Evolutionary conservation across 2,797 vertebrate species (phyloP).

Genomic region (Varecia variegata): DNA sequence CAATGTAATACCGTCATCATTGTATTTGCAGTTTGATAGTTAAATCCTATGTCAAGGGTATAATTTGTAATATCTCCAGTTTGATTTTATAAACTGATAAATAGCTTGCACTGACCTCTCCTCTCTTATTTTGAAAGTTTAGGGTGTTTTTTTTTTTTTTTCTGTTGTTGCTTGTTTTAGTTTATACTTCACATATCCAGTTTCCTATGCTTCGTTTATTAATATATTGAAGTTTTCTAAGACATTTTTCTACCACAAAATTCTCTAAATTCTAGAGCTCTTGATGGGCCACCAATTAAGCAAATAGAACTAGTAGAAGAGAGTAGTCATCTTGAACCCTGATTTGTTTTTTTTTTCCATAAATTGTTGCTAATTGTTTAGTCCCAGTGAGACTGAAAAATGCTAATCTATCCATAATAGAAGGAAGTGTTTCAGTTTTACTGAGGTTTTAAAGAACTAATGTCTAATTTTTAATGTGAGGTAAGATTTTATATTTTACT

Average conservation of each 20-base stretch:
- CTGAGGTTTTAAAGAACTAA: not conserved
- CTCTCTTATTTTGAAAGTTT: not conserved
- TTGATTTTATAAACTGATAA: slow-evolving; percentile 12
- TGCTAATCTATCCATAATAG: not conserved
- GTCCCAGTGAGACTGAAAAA: not conserved
- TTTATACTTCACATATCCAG: not conserved
- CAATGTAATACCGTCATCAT: not conserved
- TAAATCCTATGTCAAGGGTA: not conserved
- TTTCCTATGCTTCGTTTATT: not conserved
- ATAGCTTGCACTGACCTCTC: not conserved
- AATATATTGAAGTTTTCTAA: not conserved
- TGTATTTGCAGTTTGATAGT: not conserved
- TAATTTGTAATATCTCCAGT: not conserved
- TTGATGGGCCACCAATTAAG: not conserved
- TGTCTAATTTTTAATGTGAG: not conserved
- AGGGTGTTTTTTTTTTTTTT: not conserved
- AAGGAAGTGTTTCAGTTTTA: not conserved
- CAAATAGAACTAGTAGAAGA: not conserved
- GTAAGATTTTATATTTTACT: not conserved
- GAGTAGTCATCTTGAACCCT: not conserved
- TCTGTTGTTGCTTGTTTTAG: not conserved
- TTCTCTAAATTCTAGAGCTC: not conserved
- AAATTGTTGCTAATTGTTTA: slow-evolving; percentile 14
- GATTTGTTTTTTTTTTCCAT: not conserved
- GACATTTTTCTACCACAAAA: not conserved